Conservation (phyloP, 2,797 vertebrate genomes). For the Micrastur ruficollis region DNA sequence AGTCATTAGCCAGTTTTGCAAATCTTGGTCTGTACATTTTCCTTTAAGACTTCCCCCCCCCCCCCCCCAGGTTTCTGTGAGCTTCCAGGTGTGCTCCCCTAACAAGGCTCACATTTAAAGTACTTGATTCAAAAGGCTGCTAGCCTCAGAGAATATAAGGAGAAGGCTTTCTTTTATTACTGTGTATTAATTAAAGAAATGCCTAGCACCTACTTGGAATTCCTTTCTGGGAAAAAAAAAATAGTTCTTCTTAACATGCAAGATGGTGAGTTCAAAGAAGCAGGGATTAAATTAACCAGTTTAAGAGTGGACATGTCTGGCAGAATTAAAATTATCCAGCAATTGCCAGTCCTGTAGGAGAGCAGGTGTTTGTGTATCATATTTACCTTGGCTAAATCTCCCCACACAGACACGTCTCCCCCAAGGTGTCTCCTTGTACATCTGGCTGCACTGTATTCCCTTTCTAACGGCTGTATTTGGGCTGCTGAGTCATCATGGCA, state of each 20-base stretch:
- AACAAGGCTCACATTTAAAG: conserved; percentile 18
- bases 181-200: conserved; percentile 46
- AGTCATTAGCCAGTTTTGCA: conserved; percentile 6
- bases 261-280: not conserved
- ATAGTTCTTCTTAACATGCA: not conserved
- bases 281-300: not conserved
- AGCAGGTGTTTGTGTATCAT: not conserved
- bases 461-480: not conserved
- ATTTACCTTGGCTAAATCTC: not conserved
- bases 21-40: not conserved
- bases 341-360: not conserved
- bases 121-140: conserved; percentile 25
- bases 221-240: not conserved
- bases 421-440: fast-evolving
- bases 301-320: not conserved
- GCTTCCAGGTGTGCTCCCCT: conserved; percentile 14
- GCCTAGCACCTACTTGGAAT: not conserved
- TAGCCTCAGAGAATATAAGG: conserved; percentile 8
- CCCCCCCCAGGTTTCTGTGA: not conserved
- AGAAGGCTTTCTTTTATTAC: conserved; percentile 4
- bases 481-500: not conserved
- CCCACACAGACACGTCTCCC: not conserved
- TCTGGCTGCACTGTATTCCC: not conserved
- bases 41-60: not conserved
- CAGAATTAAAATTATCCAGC: not conserved